phyloP scores from a whole-genome alignment of 2,888 invertebrate genomes.

The Hypomecis punctinalis region DNA sequence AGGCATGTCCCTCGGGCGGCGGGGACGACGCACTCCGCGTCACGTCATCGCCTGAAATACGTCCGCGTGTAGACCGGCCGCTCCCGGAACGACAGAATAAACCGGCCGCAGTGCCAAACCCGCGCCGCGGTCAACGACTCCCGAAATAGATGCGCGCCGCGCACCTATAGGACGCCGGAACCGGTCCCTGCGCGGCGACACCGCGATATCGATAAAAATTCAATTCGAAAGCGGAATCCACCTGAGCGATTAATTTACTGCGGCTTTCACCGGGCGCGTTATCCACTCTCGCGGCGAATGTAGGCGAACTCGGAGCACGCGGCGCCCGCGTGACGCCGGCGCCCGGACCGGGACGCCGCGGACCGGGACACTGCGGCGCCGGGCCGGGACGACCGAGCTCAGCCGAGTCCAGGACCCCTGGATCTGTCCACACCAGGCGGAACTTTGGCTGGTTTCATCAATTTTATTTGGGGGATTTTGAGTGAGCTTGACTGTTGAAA shows the following conservation, averaged over 20 bases:
- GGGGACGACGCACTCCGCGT: constrained; percentile 56
- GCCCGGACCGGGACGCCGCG: not conserved
- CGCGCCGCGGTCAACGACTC: constrained; percentile 80
- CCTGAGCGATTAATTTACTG: constrained; percentile 74
- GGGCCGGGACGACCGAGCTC: too few relatives aligned
- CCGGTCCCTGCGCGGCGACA: constrained; percentile 74
- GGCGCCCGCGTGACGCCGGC: not conserved
- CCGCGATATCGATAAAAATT: constrained; percentile 72
- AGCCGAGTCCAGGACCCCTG: too few relatives aligned
- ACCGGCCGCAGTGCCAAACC: constrained; percentile 71
- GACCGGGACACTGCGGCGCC: not conserved
- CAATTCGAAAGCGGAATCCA: constrained; percentile 80
- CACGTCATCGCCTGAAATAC: constrained; percentile 72
- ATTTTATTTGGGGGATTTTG: too few relatives aligned
- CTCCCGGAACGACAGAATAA: constrained; percentile 62
- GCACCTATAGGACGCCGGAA: constrained; percentile 76
- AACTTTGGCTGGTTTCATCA: too few relatives aligned
- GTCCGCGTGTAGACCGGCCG: constrained; percentile 54
- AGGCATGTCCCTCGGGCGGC: constrained; percentile 61
- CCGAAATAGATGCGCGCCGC: constrained; percentile 81
- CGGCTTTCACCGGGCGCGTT: constrained; percentile 71
- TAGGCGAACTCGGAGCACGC: constrained; percentile 18
- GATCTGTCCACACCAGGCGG: too few relatives aligned
- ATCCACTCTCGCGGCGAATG: constrained; percentile 46
- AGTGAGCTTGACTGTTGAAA: too few relatives aligned